phyloP scores from a whole-genome alignment of 2,797 vertebrate species.

The Tenualosa thibaudeaui region DNA sequence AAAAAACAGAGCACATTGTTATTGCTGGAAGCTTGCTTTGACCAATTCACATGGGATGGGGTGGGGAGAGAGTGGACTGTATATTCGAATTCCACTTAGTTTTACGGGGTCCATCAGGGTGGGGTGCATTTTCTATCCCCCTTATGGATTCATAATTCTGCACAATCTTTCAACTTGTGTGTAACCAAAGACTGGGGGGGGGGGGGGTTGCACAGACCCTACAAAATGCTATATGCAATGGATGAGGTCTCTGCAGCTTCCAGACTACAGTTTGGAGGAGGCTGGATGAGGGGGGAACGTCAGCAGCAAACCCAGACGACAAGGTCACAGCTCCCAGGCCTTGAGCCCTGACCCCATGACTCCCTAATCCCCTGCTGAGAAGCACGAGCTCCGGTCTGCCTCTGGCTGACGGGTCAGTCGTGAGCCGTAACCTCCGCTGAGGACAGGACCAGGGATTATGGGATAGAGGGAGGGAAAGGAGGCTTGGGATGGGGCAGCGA shows the following conservation, averaged over 20 bases:
- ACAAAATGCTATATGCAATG: too few species aligned
- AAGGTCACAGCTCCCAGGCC: neutral
- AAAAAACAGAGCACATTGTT: neutral
- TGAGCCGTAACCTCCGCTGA: neutral
- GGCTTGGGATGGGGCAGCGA: neutral
- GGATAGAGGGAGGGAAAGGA: neutral
- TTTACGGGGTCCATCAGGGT: too few species aligned
- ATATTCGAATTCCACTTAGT: neutral
- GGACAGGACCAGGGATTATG: neutral
- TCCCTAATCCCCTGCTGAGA: slow-evolving; percentile 6
- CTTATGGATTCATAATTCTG: neutral
- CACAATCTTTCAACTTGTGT: neutral
- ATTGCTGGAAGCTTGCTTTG: neutral
- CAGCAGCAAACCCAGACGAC: neutral
- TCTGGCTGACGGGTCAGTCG: neutral
- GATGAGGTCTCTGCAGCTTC: neutral
- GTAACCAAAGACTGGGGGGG: neutral
- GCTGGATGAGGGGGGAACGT: neutral
- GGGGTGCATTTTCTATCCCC: neutral
- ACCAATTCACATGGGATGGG: neutral
- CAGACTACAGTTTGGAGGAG: neutral
- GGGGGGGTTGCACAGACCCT: neutral
- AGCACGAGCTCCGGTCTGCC: neutral
- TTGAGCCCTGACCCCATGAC: neutral
- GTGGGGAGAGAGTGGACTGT: neutral